phyloP scores from a whole-genome alignment of 2,113 vertebrate species.

The Mobula birostris region DNA sequence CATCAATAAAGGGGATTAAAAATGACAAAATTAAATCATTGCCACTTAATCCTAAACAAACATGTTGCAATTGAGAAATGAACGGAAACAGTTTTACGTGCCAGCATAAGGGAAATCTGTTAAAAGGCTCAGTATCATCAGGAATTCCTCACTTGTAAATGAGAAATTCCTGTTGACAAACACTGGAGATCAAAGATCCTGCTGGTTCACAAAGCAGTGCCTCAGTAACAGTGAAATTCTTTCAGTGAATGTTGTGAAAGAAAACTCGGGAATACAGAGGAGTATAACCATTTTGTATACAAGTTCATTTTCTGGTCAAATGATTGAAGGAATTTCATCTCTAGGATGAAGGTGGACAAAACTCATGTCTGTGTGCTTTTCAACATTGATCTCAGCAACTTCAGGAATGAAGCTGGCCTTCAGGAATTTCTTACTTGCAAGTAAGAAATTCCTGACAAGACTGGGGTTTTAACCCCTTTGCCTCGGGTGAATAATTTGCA shows the following conservation, averaged over 20 bases:
- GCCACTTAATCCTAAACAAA: not conserved
- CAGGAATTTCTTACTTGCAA: slow-evolving; percentile 34
- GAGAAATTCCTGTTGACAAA: slow-evolving; percentile 34
- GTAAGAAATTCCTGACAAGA: slow-evolving; percentile 26
- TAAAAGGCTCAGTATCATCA: not conserved
- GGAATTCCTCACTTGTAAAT: slow-evolving; percentile 26
- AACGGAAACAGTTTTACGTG: not conserved
- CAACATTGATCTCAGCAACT: not conserved
- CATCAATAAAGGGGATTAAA: not conserved
- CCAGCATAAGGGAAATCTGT: not conserved
- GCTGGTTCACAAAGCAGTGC: not conserved
- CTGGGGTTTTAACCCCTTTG: not conserved
- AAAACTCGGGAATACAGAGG: not conserved
- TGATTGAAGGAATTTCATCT: not conserved
- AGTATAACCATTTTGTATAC: not conserved
- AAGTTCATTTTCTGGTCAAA: not conserved
- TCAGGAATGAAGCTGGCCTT: not conserved
- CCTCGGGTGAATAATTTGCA: not conserved
- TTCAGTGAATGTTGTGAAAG: not conserved
- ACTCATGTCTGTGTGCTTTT: not conserved
- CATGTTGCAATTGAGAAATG: not conserved
- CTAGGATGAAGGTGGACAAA: not conserved
- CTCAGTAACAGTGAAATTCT: not conserved
- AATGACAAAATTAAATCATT: not conserved
- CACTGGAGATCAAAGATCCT: not conserved